Percentiles rank a stretch among this genome's conserved stretches.
phyloP scores from a whole-genome alignment of 2,113 vertebrate species.

The Mixornis gularis region DNA sequence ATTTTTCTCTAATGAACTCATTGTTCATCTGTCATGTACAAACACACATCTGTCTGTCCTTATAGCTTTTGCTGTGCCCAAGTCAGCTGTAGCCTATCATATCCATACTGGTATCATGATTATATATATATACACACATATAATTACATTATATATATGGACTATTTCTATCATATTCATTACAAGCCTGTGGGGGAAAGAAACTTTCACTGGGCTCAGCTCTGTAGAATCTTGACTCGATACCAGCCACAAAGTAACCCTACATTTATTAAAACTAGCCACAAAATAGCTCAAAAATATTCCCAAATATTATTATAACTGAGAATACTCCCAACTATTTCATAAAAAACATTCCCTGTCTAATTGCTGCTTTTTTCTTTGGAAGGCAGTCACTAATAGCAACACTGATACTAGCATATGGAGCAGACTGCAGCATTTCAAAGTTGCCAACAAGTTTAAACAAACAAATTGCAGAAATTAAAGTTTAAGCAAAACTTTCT shows the following conservation, averaged over 20 bases:
- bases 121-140: background rate
- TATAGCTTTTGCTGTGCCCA: background rate
- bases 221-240: background rate
- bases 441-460: slow-evolving; percentile 48
- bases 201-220: background rate
- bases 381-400: background rate
- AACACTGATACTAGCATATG: background rate
- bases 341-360: slow-evolving; percentile 4
- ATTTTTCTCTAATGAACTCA: background rate
- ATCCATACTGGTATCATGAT: background rate
- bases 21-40: background rate
- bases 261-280: background rate
- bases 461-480: slow-evolving; percentile 56
- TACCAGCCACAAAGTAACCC: background rate
- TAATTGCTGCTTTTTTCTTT: background rate
- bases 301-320: slow-evolving; percentile 33
- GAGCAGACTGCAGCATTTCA: background rate
- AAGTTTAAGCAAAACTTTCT: slow-evolving; percentile 41
- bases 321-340: slow-evolving; percentile 39
- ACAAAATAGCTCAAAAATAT: slow-evolving; percentile 8
- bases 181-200: rapidly evolving
- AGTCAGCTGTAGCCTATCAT: background rate
- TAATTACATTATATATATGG: too few species aligned
- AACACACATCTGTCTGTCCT: background rate
- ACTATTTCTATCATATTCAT: background rate